Base-by-base conservation (phyloP, 2,113 vertebrate genomes). In the Sphyrna mokarran region DNA sequence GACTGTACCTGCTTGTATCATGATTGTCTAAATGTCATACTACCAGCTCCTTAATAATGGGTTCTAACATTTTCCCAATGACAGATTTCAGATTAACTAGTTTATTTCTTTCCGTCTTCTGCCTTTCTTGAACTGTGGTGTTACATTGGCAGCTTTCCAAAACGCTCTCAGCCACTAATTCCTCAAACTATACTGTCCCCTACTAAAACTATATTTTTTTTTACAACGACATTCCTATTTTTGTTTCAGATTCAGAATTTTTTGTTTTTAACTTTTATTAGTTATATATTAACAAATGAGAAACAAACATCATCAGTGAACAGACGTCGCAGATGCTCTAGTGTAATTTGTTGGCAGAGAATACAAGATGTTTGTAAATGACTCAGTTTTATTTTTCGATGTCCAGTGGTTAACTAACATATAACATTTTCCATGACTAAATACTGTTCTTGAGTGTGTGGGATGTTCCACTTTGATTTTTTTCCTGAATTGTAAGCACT, bases 341-440 rank as follows among this genome's bases (percentile, higher is more conserved):
- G 26, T 66, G 20, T 61, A 66, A 93, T 37, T 93, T 93, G 33
- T 93, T 93, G 89, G 89, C 61, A 63, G 26, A 66, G 58, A 66
- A n/a, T 33, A 66, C 16, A 93, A 63, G 58, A 66, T 93, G 40
- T 66, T 93, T 93, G 18, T 23, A 14, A 66, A 66, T 66, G 54
- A 93, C 37, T 58, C 26, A 66, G 61, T 66, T 66, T 93, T 93
- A 93, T 37, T 66, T 93, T 37, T 93, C n/a, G 89, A 93, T 63
- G 89, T 63, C 29, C 85, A 48, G 20, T 13, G 43, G 40, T 26
- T 43, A 87, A 43, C 40, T 48, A 26, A 54, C 37, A 76, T 43
- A 87, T 20, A 89, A 89, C 29, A 58, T 54, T 89, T 89, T 89
- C 86, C 86, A 89, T 58, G 48, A 89, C 86, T 89, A 58, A 58